Evolutionary conservation across 2,113 vertebrate genomes (phyloP).

Genomic region (Podarcis raffonei): DNA sequence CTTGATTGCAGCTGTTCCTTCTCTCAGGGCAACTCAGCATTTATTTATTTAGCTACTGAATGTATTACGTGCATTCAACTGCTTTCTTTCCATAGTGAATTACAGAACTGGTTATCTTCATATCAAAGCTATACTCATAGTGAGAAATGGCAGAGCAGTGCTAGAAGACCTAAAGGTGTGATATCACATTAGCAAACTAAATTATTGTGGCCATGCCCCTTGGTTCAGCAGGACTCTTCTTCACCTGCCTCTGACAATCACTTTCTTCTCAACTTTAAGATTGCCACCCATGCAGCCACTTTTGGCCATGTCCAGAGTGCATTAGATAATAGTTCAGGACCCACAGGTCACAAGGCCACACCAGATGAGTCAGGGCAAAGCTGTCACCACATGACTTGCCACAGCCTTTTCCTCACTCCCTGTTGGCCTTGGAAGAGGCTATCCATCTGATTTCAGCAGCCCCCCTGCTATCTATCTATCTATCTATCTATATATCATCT

Average conservation of each 20-base stretch:
- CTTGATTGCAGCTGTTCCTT: neutral
- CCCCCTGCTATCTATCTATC: too few relatives aligned
- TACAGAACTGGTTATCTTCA: neutral
- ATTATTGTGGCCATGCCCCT: neutral
- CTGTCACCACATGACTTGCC: too few relatives aligned
- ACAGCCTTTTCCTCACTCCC: too few relatives aligned
- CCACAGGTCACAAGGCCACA: too few relatives aligned
- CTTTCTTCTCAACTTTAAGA: too few relatives aligned
- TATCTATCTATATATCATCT: too few relatives aligned
- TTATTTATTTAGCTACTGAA: neutral
- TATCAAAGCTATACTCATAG: neutral
- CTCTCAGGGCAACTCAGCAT: neutral
- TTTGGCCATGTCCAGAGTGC: neutral
- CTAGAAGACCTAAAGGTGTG: neutral
- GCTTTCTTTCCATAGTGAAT: neutral
- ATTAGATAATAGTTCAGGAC: neutral
- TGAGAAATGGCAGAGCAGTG: neutral
- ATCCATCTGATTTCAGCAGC: too few relatives aligned
- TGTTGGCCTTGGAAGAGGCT: too few relatives aligned
- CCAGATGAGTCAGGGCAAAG: too few relatives aligned
- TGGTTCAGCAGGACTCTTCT: neutral
- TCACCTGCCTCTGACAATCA: neutral
- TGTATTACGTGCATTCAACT: accelerated
- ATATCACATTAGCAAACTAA: neutral
- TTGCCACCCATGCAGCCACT: neutral